A percentile compares a stretch with the other conserved stretches of the same genome.
Evolutionary conservation across 1,140 invertebrate genomes (phyloP).

Genomic region (Cydia fagiglandana): DNA sequence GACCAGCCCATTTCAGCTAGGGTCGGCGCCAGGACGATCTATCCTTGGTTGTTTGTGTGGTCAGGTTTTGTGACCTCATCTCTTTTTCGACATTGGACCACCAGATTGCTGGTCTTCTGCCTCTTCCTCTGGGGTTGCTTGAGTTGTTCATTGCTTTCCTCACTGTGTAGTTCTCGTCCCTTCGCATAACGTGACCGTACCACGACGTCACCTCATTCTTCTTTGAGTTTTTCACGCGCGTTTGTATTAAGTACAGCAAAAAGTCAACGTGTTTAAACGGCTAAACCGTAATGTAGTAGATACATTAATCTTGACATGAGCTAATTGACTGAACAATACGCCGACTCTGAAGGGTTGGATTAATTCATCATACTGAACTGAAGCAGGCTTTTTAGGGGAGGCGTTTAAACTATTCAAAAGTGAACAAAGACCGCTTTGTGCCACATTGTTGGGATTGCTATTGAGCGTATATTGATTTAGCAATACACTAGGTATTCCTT

Average conservation of each 20-base stretch:
- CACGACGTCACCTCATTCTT: too few species aligned
- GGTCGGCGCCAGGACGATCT: too few species aligned
- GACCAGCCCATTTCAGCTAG: too few species aligned
- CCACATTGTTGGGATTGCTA: constrained; percentile 21
- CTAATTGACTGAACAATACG: constrained; percentile 39
- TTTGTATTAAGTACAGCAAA: neutral
- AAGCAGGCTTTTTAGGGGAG: constrained; percentile 24
- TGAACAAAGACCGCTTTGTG: constrained; percentile 23
- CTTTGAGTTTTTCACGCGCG: too few species aligned
- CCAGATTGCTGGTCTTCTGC: too few species aligned
- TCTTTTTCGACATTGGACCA: too few species aligned
- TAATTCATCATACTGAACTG: constrained; percentile 35
- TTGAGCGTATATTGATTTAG: constrained; percentile 20
- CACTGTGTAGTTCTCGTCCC: too few species aligned
- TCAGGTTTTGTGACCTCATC: too few species aligned
- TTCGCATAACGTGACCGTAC: too few species aligned
- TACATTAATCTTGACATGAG: neutral
- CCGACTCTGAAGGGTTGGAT: constrained; percentile 23
- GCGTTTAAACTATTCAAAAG: constrained; percentile 30
- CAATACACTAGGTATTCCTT: constrained; percentile 21
- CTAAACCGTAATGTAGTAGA: neutral
- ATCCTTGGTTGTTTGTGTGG: too few species aligned
- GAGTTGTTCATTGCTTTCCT: too few species aligned
- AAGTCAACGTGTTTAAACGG: neutral
- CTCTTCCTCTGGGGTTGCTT: too few species aligned